phyloP scores from a whole-genome alignment of 2,888 invertebrate genomes.

The Tuberolachnus salignus region DNA sequence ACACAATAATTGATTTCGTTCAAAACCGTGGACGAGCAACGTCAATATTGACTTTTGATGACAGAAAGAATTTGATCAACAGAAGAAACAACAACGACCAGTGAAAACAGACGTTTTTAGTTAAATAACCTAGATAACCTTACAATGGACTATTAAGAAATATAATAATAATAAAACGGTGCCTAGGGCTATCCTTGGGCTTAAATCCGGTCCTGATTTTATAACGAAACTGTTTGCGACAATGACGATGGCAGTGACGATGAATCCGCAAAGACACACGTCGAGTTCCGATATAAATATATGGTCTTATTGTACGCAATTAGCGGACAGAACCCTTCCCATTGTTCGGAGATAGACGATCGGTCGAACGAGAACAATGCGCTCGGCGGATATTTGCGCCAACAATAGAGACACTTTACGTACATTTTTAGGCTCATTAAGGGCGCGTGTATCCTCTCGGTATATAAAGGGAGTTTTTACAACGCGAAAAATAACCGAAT shows the following conservation, averaged over 20 bases:
- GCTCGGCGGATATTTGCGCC: neutral
- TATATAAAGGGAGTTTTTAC: neutral
- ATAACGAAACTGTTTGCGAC: constrained; percentile 1
- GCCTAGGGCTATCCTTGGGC: no score
- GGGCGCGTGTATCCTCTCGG: neutral
- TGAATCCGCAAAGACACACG: neutral
- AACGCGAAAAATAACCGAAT: constrained; percentile 8
- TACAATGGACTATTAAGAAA: no score
- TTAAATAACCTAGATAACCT: no score
- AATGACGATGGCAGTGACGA: neutral
- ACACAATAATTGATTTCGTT: no score
- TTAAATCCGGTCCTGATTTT: no score
- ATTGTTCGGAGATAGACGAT: constrained; percentile 27
- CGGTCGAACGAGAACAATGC: constrained; percentile 34
- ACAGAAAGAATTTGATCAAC: no score
- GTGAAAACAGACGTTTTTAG: no score
- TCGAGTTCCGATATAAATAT: neutral
- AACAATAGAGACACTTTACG: constrained; percentile 26
- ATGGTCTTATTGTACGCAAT: constrained; percentile 13
- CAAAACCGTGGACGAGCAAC: no score
- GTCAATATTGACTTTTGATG: no score
- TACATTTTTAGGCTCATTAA: constrained; percentile 41
- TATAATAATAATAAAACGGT: no score
- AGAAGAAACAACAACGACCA: no score
- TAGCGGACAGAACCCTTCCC: constrained; percentile 5